Percentiles rank a stretch among this genome's conserved stretches.
phyloP scores from a whole-genome alignment of 2,888 invertebrate species.

The Eulithis prunata region DNA sequence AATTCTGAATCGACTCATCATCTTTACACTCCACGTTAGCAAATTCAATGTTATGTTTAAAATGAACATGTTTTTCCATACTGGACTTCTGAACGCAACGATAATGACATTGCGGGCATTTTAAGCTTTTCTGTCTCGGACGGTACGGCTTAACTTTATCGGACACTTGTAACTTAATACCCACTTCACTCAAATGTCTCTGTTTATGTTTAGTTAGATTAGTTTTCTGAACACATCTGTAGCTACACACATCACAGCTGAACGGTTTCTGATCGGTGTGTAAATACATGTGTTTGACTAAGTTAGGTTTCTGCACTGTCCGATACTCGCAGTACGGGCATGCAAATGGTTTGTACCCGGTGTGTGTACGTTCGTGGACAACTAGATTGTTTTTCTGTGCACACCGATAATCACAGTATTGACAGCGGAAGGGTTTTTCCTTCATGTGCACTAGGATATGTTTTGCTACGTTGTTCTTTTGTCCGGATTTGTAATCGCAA shows the following conservation, averaged over 20 bases:
- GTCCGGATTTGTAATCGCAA: conserved; percentile 80
- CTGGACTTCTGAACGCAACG: conserved; percentile 77
- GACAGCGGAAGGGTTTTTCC: conserved; percentile 78
- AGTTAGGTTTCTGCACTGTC: conserved; percentile 80
- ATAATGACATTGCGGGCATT: conserved; percentile 72
- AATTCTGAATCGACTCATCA: conserved; percentile 58
- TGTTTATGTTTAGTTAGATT: conserved; percentile 79
- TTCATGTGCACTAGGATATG: conserved; percentile 82
- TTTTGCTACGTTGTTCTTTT: conserved; percentile 80
- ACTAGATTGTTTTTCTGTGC: conserved; percentile 81
- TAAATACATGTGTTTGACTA: conserved; percentile 81
- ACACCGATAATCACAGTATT: conserved; percentile 79
- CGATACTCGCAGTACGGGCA: conserved; percentile 79
- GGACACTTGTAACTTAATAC: conserved; percentile 55
- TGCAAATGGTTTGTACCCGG: conserved; percentile 78
- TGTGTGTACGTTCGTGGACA: conserved; percentile 80
- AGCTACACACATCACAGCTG: conserved; percentile 77
- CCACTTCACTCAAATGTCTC: conserved; percentile 72
- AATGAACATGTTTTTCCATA: conserved; percentile 76
- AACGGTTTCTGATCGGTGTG: conserved; percentile 81
- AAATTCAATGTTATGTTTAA: conserved; percentile 63
- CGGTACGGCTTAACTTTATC: conserved; percentile 69
- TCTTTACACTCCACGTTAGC: conserved; percentile 47
- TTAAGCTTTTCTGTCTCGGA: conserved; percentile 73
- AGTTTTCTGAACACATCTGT: conserved; percentile 79